Conservation (phyloP, 2,113 vertebrate genomes). For the Lichenostomus cassidix region DNA sequence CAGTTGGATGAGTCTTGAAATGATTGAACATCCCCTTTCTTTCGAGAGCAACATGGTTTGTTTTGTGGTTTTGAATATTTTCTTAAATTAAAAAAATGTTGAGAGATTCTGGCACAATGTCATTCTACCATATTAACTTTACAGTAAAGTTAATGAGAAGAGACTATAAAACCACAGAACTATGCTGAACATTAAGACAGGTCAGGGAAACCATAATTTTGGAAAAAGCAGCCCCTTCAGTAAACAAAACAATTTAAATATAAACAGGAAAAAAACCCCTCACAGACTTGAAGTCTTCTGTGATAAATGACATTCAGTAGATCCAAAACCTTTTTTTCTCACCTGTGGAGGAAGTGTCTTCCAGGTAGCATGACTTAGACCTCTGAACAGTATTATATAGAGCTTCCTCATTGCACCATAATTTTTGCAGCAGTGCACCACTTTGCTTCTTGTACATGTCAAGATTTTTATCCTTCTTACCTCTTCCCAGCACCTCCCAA, state of each 20-base stretch:
- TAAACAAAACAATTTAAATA: background rate
- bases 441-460: background rate
- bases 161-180: constrained; percentile 25
- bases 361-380: background rate
- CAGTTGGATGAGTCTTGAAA: background rate
- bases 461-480: background rate
- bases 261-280: background rate
- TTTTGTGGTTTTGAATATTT: background rate
- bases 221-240: background rate
- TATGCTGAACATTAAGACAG: background rate
- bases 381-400: background rate
- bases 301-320: background rate
- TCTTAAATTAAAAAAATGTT: background rate
- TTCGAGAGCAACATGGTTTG: background rate
- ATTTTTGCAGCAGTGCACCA: background rate
- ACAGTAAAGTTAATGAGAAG: constrained; percentile 52
- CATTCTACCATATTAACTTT: constrained; percentile 52
- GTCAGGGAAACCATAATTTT: background rate
- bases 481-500: background rate
- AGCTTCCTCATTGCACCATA: background rate
- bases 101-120: constrained; percentile 52
- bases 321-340: background rate
- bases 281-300: background rate
- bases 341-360: background rate
- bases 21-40: background rate